Conservation (phyloP, 2,797 vertebrate genomes). For the Calcarius lapponicus region DNA sequence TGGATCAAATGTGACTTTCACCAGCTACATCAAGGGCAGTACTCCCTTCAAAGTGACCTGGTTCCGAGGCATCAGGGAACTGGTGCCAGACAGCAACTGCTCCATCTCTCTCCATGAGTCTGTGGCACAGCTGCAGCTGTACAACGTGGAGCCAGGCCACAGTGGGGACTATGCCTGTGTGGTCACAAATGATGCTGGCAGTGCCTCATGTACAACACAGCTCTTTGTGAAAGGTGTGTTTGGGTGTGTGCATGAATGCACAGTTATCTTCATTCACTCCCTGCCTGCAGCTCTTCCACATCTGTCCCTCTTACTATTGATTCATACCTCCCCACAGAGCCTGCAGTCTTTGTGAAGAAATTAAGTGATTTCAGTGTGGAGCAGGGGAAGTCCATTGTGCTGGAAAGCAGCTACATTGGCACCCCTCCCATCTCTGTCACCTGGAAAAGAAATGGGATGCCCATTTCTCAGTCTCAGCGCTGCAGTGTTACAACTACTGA, state of each 20-base stretch:
- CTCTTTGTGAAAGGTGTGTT: conserved; percentile 97
- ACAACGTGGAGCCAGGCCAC: conserved; percentile 86
- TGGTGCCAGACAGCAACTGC: conserved; percentile 84
- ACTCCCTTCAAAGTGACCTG: conserved; percentile 90
- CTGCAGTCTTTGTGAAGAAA: conserved; percentile 89
- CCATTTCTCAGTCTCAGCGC: conserved; percentile 79
- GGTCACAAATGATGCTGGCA: conserved; percentile 93
- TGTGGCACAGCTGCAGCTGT: conserved; percentile 86
- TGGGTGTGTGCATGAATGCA: not conserved
- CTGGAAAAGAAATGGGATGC: conserved; percentile 89
- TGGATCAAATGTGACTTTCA: conserved; percentile 86
- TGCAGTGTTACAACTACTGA: conserved; percentile 88
- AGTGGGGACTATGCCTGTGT: conserved; percentile 92
- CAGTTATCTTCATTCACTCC: not conserved
- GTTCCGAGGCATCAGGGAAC: conserved; percentile 92
- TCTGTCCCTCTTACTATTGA: not conserved
- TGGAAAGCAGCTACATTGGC: conserved; percentile 88
- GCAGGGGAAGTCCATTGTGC: conserved; percentile 78
- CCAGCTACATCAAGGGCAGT: conserved; percentile 86
- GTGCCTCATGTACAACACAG: conserved; percentile 85
- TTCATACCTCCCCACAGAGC: conserved; percentile 71
- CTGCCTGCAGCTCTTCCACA: not conserved
- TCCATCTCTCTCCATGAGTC: conserved; percentile 88
- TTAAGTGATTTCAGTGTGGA: conserved; percentile 82
- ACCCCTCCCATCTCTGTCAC: conserved; percentile 87